Evolutionary conservation across 1,140 invertebrate species (phyloP), one percentile per base, ranked within the genome.

Genomic region (Drosophila eugracilis): DNA sequence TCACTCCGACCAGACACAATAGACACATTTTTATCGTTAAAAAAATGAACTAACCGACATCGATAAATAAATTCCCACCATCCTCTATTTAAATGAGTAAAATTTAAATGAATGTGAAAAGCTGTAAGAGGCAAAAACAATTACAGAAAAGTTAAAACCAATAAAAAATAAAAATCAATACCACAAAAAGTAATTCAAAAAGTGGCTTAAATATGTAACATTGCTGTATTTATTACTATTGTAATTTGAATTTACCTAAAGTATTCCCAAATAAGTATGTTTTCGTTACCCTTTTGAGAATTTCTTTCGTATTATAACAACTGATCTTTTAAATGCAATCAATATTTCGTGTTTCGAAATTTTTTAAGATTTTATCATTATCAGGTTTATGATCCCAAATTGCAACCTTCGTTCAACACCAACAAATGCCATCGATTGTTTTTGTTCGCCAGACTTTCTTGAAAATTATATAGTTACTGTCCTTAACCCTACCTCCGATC

Each of bases 381-480:
- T 49, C 41, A n/a, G n/a, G n/a, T n/a, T n/a, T n/a, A 48, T 73
- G 63, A 72, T 49, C 32, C 63, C 28, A 55, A 75, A 70, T 66
- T 73, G 48, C 48, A 30, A 22, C 44, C 44, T 45, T 60, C 32
- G 14, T 32, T 75, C 73, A 55, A 36, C 55, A 71, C 26, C 32
- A 47, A 32, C 30, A 49, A 24, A 9, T 3, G 17, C 42, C 12
- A n/a, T 22, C 2, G 1, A 6, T 42, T 5, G 5, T 3, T 21
- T 67, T 53, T 57, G 30, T 52, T 41, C 21, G 9, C 7, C 39
- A 37, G 17, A 81, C 83, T 83, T 73, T 55, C 52, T 22, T 17
- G 55, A 44, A 81, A 81, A 81, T 81, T 83, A 81, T 74, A 81
- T 62, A 47, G 44, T 78, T 14, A 32, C n/a, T 6, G 21, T 5